Conservation (phyloP, 2,113 vertebrate genomes). For the Mastomys coucha region DNA sequence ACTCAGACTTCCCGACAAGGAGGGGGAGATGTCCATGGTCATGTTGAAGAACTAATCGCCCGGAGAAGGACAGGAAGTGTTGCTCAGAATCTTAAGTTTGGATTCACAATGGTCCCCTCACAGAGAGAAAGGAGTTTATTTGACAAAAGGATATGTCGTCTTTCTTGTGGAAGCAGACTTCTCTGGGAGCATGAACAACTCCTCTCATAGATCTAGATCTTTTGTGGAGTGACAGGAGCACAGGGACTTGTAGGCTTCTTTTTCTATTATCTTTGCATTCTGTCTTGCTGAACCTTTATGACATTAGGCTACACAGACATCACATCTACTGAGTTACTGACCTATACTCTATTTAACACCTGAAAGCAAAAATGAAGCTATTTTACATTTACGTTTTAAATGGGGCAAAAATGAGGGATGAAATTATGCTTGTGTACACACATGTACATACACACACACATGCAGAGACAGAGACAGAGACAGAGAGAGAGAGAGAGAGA, state of each 20-base stretch:
- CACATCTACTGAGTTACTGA: neutral
- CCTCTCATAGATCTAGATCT: neutral
- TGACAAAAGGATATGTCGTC: neutral
- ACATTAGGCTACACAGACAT: neutral
- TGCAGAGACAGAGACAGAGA: no score
- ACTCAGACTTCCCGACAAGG: constrained; percentile 6
- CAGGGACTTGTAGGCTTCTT: neutral
- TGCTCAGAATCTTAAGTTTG: constrained; percentile 1
- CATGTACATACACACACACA: neutral
- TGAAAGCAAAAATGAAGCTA: neutral
- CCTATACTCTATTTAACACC: neutral
- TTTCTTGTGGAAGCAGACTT: neutral
- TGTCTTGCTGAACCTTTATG: neutral
- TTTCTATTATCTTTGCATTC: neutral
- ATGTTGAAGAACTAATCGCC: neutral
- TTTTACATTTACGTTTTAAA: neutral
- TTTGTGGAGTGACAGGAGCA: neutral
- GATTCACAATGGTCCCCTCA: neutral
- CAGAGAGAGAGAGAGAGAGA: neutral
- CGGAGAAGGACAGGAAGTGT: neutral
- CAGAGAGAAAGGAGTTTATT: neutral
- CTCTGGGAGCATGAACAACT: neutral
- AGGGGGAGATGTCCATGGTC: neutral
- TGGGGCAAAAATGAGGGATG: neutral
- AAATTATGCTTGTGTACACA: neutral